phyloP scores from a whole-genome alignment of 2,888 invertebrate species.

The Melinaea menophilus region DNA sequence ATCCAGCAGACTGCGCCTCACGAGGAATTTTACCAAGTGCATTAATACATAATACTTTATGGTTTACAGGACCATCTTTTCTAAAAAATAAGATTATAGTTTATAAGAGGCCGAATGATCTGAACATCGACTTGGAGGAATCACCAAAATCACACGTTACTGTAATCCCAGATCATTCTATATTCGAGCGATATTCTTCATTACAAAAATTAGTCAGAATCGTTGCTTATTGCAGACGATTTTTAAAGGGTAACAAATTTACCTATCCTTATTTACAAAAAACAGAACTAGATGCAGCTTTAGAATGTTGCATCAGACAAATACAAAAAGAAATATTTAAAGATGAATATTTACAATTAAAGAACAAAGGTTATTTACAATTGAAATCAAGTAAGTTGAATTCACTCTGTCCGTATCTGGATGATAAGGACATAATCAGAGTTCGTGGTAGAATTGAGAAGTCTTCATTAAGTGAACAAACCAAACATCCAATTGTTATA shows the following conservation, averaged over 20 bases:
- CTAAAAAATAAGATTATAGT: slow-evolving; percentile 3
- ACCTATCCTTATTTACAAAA: slow-evolving; percentile 10
- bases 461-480: slow-evolving; percentile 21
- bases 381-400: slow-evolving; percentile 17
- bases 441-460: slow-evolving; percentile 34
- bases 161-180: slow-evolving; percentile 2
- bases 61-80: not conserved
- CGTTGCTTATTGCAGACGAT: slow-evolving; percentile 23
- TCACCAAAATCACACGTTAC: not conserved
- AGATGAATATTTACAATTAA: slow-evolving; percentile 4
- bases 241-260: slow-evolving; percentile 6
- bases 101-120: slow-evolving; percentile 10
- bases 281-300: slow-evolving; percentile 13
- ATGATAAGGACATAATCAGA: slow-evolving; percentile 28
- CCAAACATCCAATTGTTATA: slow-evolving; percentile 35
- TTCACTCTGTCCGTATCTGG: slow-evolving; percentile 32
- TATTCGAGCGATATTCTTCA: slow-evolving; percentile 11
- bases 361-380: slow-evolving; percentile 14
- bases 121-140: slow-evolving; percentile 5
- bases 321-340: slow-evolving; percentile 18
- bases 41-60: too few species aligned
- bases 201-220: slow-evolving; percentile 15
- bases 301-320: slow-evolving; percentile 17
- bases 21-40: too few species aligned
- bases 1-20: too few species aligned